Conservation (phyloP, 1,140 invertebrate species). For the Agrilus planipennis region DNA sequence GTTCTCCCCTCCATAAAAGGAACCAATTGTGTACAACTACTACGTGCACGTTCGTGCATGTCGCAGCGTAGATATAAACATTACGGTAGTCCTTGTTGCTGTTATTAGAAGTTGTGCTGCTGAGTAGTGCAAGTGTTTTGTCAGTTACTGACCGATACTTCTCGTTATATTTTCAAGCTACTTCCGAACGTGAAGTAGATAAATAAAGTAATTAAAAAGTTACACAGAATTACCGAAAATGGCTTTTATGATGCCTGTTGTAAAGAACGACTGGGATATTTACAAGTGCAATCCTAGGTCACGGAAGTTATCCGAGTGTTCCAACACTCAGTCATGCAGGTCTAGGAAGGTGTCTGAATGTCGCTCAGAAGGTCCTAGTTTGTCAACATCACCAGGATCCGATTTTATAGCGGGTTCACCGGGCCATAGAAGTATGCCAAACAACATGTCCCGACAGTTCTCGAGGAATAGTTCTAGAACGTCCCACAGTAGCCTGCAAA, state of each 20-base stretch:
- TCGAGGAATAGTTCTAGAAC: slow-evolving; percentile 49
- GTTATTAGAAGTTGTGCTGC: no score
- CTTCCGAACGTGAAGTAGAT: no score
- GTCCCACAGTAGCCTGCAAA: slow-evolving; percentile 44
- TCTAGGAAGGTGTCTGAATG: slow-evolving; percentile 70
- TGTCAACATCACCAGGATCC: slow-evolving; percentile 59
- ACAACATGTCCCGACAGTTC: slow-evolving; percentile 44
- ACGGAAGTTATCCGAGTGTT: slow-evolving; percentile 59
- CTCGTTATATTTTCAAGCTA: no score
- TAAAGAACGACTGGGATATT: slow-evolving; percentile 87
- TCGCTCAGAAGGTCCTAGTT: slow-evolving; percentile 62
- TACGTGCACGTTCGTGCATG: no score
- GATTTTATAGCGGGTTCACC: slow-evolving; percentile 46
- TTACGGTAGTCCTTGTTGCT: no score
- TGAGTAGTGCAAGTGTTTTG: no score
- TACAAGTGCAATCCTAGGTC: slow-evolving; percentile 72
- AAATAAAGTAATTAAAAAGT: no score
- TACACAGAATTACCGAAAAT: no score
- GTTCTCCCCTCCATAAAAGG: no score
- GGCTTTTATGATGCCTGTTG: slow-evolving; percentile 89
- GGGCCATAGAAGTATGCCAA: slow-evolving; percentile 51
- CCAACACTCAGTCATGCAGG: slow-evolving; percentile 48
- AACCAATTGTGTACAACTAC: no score
- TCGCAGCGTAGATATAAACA: no score
- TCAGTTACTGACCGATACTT: no score